A percentile compares a stretch with the other conserved stretches of the same genome.
These are phyloP conservation scores for Sebastes taczanowskii DNA, from an alignment of 2,797 vertebrate genomes.

Conservation along the genomic window DNA sequence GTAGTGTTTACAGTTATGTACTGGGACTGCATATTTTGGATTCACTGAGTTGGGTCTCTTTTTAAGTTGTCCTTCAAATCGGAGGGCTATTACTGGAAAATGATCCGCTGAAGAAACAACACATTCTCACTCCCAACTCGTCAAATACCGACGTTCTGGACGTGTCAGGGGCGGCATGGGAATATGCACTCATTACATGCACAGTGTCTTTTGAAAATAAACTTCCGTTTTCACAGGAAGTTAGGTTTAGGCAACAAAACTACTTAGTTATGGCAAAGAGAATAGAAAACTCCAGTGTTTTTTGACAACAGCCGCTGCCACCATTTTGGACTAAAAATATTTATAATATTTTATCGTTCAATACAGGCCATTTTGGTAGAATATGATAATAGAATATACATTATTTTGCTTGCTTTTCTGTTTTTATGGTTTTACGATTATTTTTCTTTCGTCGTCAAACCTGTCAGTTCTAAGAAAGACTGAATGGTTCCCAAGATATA, in stretches of 20 bases:
- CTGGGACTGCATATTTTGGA: constrained; percentile 5
- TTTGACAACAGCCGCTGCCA: no score
- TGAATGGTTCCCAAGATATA: neutral
- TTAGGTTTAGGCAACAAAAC: no score
- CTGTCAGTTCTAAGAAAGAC: neutral
- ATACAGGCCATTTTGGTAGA: no score
- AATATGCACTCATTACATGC: no score
- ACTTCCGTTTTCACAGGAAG: no score
- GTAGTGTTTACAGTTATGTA: constrained; percentile 19
- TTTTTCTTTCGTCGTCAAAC: neutral
- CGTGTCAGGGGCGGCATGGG: no score
- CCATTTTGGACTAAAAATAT: no score
- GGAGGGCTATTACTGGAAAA: neutral
- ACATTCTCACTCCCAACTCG: neutral
- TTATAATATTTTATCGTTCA: no score
- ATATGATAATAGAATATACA: fast-evolving
- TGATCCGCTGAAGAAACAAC: neutral
- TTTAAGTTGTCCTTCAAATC: constrained; percentile 23
- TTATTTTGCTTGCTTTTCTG: neutral
- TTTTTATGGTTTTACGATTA: neutral
- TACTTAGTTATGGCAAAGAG: no score
- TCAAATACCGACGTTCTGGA: neutral
- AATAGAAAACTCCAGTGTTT: no score
- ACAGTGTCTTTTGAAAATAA: no score
- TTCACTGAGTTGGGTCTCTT: neutral